phyloP scores from a whole-genome alignment of 2,797 vertebrate genomes.

The Pristis pectinata region DNA sequence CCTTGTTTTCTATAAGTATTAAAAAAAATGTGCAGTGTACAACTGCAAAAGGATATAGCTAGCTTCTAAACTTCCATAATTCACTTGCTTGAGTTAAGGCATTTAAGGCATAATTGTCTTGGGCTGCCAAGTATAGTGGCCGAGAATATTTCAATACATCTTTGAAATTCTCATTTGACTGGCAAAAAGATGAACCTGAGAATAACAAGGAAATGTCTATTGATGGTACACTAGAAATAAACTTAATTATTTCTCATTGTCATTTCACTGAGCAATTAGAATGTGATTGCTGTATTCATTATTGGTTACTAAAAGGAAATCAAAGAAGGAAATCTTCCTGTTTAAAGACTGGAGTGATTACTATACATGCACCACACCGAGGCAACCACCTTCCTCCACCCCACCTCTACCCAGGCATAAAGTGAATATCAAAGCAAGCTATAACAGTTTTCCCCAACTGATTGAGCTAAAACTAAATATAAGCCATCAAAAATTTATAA shows the following conservation, averaged over 20 bases:
- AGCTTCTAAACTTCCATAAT: not conserved
- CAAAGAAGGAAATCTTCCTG: not conserved
- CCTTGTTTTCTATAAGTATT: constrained; percentile 47
- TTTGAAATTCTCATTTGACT: not conserved
- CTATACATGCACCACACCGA: not conserved
- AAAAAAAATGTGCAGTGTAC: not conserved
- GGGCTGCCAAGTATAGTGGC: not conserved
- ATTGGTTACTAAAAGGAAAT: not conserved
- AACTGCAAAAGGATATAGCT: not conserved
- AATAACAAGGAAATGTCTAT: not conserved
- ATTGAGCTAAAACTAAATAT: not conserved
- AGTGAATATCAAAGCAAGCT: too few relatives aligned
- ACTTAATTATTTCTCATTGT: not conserved
- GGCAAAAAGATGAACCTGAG: not conserved
- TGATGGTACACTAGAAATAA: not conserved
- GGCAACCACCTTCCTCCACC: too few relatives aligned
- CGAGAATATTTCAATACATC: not conserved
- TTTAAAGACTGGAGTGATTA: not conserved
- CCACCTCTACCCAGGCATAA: too few relatives aligned
- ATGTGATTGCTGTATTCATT: not conserved
- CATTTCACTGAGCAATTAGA: too few relatives aligned
- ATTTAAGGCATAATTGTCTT: not conserved
- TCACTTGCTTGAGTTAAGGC: not conserved
- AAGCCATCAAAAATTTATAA: not conserved
- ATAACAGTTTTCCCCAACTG: not conserved